Evolutionary conservation across 2,113 vertebrate genomes (phyloP).

Genomic region (rabbit (Oryctolagus cuniculus)): mOryCun1.1 NC_091432.1:67727501-67728000

Average conservation of each 20-base stretch:
- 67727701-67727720: conserved; percentile 14
- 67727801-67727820: neutral
- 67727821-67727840: neutral
- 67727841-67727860: no score
- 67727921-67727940: neutral
- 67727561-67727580: neutral
- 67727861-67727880: neutral
- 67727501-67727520: neutral
- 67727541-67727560: rapidly evolving
- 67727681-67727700: neutral
- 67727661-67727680: neutral
- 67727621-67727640: neutral
- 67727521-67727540: neutral
- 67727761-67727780: neutral
- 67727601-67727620: neutral
- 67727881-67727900: neutral
- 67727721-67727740: rapidly evolving
- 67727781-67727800: no score
- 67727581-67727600: neutral
- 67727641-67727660: rapidly evolving
- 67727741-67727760: rapidly evolving
- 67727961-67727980: no score
- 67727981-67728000: neutral
- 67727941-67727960: neutral
- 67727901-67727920: neutral